Evolutionary conservation across 2,113 vertebrate genomes (phyloP).

Genomic region (Perognathus longimembris): DNA sequence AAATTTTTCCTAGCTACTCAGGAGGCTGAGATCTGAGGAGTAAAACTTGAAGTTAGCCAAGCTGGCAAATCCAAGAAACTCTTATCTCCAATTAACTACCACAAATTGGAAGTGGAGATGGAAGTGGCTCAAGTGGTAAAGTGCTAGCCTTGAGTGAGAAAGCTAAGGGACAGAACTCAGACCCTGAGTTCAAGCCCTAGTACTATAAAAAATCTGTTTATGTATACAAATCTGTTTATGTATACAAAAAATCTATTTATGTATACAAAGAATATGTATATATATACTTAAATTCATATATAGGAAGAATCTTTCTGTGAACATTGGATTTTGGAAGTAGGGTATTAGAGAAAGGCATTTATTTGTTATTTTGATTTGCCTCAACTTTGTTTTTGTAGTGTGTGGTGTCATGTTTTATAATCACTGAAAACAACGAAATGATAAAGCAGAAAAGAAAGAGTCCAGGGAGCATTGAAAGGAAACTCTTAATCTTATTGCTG

Average conservation of each 20-base stretch:
- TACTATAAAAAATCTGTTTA: no score
- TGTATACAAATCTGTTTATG: no score
- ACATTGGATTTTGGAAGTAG: background rate
- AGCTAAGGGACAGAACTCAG: no score
- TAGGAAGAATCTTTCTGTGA: background rate
- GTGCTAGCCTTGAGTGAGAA: no score
- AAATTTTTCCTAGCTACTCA: no score
- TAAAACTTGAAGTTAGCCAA: no score
- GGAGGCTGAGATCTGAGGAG: no score
- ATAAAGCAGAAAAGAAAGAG: constrained; percentile 32
- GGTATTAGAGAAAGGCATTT: background rate
- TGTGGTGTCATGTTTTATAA: constrained; percentile 44
- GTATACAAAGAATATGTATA: background rate
- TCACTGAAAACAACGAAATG: constrained; percentile 42
- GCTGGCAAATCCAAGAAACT: no score
- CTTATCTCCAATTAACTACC: no score
- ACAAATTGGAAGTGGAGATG: no score
- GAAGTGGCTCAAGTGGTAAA: no score
- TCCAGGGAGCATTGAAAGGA: background rate
- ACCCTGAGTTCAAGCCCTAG: no score
- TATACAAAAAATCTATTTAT: background rate
- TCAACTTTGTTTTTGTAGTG: constrained; percentile 11
- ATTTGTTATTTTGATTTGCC: constrained; percentile 3
- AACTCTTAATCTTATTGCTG: constrained; percentile 37
- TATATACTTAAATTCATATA: background rate